These are phyloP conservation scores for Nomada fucata DNA, from an alignment of 2,888 invertebrate genomes.

Conservation along the genomic window DNA sequence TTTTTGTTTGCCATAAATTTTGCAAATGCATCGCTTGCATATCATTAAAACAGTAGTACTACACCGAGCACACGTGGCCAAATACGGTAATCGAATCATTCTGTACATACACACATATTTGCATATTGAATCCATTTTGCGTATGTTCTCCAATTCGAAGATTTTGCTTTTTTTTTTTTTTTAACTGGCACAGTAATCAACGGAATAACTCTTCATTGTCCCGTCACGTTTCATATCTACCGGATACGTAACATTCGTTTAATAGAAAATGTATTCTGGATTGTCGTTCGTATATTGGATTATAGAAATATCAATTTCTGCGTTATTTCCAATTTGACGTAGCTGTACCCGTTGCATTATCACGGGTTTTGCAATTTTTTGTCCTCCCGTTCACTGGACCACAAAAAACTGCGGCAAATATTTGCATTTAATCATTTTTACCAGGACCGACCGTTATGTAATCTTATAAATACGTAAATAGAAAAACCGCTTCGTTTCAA, in stretches of 20 bases:
- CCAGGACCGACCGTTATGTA: conserved; percentile 69
- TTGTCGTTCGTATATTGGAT: not conserved
- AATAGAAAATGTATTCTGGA: not conserved
- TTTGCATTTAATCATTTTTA: conserved; percentile 83
- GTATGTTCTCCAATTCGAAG: conserved; percentile 5
- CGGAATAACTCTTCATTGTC: not conserved
- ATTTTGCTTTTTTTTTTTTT: conserved; percentile 21
- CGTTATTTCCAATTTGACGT: not conserved
- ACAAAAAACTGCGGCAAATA: conserved; percentile 60
- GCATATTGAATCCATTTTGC: not conserved
- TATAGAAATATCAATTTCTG: not conserved
- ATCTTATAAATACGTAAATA: conserved; percentile 83
- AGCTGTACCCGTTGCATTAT: not conserved
- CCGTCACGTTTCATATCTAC: not conserved
- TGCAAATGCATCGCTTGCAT: conserved; percentile 22
- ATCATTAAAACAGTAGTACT: conserved; percentile 29
- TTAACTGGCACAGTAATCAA: not conserved
- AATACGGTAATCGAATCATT: conserved; percentile 24
- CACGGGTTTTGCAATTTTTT: conserved; percentile 13
- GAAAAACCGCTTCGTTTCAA: conserved; percentile 70
- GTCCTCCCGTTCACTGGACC: conserved; percentile 21
- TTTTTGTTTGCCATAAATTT: conserved; percentile 45
- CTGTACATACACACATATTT: conserved; percentile 1
- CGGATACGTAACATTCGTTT: not conserved
- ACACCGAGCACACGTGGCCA: not conserved